Base-by-base conservation (phyloP, 2,888 invertebrate species). In the Diadegma fenestrale region DNA sequence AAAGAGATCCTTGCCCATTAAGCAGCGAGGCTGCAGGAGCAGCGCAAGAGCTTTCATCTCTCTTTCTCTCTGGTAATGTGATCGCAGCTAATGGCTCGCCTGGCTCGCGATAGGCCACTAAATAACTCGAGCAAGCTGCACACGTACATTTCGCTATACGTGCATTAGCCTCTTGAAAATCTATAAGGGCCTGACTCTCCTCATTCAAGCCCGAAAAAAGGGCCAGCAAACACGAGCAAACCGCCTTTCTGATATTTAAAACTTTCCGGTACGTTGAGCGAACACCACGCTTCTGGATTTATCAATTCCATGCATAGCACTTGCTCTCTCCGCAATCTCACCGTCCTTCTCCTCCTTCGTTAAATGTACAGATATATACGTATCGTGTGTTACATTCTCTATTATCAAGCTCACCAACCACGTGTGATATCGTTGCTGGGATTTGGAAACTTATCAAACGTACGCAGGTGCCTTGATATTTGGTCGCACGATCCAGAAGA, bases 41-140 rank as follows among this genome's bases (percentile, higher is more conserved):
- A 66, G 72, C 64, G 72, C 64, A 69, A 66, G 51, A 45, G 41
- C 79, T 68, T 48, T n/a, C 43, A 77, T 30, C 77, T 85, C 54
- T 66, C 69, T 48, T n/a, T 66, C 72, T 73, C 66, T 69, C 79
- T 88, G 90, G 90, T 91, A 91, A 91, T 91, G 89, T 90, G 90
- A 90, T 90, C 89, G 90, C 84, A 87, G 91, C 90, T 91, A 91
- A 91, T 90, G 91, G 91, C 89, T 87, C 81, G 89, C 87, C 87
- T 87, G 80, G 87, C 86, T 87, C 86, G 86, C 89, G 89, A 88
- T 90, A 90, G 79, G 87, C 89, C 90, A 88, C 87, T 89, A 89
- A 90, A 91, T 90, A 90, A 91, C 90, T 90, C 88, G 89, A n/a
- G n/a, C 88, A 86, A 91, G 88, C 89, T 88, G 88, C 87, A 86